phyloP scores from a whole-genome alignment of 2,888 invertebrate species.

The Cacoxenus indagator region DNA sequence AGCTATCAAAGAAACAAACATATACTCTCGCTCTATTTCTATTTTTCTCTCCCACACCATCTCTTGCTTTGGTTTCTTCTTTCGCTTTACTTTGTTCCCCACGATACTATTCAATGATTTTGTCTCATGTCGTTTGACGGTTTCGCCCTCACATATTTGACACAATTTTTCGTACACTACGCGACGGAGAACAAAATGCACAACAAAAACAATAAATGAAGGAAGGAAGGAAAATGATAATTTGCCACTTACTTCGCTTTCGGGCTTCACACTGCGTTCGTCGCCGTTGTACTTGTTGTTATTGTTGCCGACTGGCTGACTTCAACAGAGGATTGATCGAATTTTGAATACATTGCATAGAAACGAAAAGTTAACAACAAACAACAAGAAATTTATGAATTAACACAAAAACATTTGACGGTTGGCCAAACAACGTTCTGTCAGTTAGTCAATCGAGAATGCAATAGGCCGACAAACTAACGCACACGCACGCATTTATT shows the following conservation, averaged over 20 bases:
- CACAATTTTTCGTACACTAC: slow-evolving; percentile 3
- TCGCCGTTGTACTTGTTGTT: slow-evolving; percentile 25
- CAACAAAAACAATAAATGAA: background rate
- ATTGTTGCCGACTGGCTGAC: slow-evolving; percentile 28
- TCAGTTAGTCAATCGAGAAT: no score
- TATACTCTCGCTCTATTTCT: background rate
- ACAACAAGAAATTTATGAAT: no score
- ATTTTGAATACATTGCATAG: slow-evolving; percentile 40
- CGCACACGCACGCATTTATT: slow-evolving; percentile 4
- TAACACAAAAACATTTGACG: no score
- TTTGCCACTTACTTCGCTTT: slow-evolving; percentile 22
- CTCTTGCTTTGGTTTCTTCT: background rate
- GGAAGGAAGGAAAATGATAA: slow-evolving; percentile 32
- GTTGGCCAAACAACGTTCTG: no score
- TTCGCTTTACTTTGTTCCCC: slow-evolving; percentile 33
- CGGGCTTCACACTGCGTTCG: slow-evolving; percentile 20
- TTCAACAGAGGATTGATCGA: slow-evolving; percentile 35
- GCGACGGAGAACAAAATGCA: background rate
- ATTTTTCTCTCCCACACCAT: background rate
- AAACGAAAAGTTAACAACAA: background rate
- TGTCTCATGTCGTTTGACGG: background rate
- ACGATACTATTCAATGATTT: background rate
- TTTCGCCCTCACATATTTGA: background rate
- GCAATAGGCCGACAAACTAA: no score
- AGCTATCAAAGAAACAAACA: slow-evolving; percentile 48